phyloP scores from a whole-genome alignment of 2,113 vertebrate species.

The Arothron firmamentum region DNA sequence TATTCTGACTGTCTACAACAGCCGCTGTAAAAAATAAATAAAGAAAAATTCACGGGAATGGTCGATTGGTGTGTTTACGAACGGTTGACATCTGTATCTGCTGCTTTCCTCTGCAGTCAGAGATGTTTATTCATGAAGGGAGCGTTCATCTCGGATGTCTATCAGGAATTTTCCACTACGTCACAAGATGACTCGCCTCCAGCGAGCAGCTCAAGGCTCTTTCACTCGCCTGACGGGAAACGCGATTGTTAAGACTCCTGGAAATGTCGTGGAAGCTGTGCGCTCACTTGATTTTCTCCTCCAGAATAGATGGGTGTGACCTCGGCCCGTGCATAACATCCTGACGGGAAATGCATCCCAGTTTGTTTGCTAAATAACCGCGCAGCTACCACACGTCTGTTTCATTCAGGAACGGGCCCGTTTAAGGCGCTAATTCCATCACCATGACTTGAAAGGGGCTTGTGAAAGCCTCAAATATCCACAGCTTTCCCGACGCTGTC shows the following conservation, averaged over 20 bases:
- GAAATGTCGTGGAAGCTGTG: constrained; percentile 5
- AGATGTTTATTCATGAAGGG: constrained; percentile 7
- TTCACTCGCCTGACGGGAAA: constrained; percentile 4
- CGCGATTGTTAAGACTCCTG: background rate
- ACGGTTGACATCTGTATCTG: constrained; percentile 9
- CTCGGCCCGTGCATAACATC: constrained; percentile 26
- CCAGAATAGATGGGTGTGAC: constrained; percentile 31
- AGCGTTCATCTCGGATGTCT: background rate
- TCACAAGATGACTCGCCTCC: constrained; percentile 1
- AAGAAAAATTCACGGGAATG: background rate
- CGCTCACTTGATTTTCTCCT: background rate
- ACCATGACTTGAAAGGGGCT: constrained; percentile 38
- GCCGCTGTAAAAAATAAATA: background rate
- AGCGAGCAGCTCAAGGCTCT: background rate
- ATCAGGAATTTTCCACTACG: constrained; percentile 34
- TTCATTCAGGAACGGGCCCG: constrained; percentile 31
- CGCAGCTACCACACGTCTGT: constrained; percentile 55
- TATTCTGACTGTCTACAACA: background rate
- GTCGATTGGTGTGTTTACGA: constrained; percentile 11
- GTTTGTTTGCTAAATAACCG: constrained; percentile 59
- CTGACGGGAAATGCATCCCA: constrained; percentile 40
- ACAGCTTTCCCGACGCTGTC: constrained; percentile 43
- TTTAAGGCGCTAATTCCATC: constrained; percentile 50
- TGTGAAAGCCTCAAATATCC: constrained; percentile 47
- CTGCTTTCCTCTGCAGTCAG: background rate